Evolutionary conservation across 2,888 invertebrate genomes (phyloP).

Genomic region (Dasysyrphus albostriatus): DNA sequence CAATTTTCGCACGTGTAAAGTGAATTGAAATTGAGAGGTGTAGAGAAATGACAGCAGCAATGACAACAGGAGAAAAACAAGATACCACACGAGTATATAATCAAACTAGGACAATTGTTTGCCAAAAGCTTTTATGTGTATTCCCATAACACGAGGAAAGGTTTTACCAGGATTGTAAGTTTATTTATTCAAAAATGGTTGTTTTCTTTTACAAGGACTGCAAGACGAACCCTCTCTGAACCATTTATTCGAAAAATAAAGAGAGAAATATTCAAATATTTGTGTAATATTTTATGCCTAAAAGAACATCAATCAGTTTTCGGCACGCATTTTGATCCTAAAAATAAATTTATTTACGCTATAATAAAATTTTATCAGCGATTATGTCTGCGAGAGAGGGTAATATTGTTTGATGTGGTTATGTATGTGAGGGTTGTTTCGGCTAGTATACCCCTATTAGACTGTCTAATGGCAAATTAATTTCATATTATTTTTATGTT

Average conservation of each 20-base stretch:
- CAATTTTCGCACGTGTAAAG: constrained; percentile 31
- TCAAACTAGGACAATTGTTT: constrained; percentile 35
- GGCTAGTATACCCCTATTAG: not conserved
- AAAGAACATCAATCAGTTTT: constrained; percentile 5
- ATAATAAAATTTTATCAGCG: constrained; percentile 1
- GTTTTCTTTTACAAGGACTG: not conserved
- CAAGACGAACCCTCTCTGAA: not conserved
- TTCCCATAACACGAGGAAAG: constrained; percentile 1
- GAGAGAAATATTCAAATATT: not conserved
- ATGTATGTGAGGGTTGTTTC: not conserved
- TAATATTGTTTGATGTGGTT: not conserved
- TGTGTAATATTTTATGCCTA: not conserved
- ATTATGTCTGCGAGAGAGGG: not conserved
- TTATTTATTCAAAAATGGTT: not conserved
- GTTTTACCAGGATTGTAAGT: not conserved
- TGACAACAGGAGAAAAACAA: not conserved
- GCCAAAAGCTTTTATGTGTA: constrained; percentile 30
- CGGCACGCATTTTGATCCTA: constrained; percentile 17
- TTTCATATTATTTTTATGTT: too few species aligned
- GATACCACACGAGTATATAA: not conserved
- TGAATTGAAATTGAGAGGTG: not conserved
- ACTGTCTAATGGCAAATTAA: not conserved
- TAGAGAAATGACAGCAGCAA: not conserved
- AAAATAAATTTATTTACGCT: not conserved
- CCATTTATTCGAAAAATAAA: not conserved